Evolutionary conservation across 2,113 vertebrate genomes (phyloP).

Genomic region (Platysternon megacephalum): DNA sequence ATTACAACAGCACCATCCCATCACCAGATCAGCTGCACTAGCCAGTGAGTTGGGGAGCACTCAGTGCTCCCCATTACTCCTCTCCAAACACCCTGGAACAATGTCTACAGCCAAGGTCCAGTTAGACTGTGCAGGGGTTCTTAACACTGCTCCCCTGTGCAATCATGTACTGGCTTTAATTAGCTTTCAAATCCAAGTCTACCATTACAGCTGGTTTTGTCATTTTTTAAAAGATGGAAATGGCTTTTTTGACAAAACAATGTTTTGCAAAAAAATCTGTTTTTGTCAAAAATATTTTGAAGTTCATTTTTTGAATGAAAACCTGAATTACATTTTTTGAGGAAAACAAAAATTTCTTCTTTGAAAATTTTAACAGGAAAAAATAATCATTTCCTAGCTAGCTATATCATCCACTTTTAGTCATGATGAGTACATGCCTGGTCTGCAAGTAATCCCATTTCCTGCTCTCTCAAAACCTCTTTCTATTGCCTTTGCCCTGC

Average conservation of each 20-base stretch:
- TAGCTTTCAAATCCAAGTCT: background rate
- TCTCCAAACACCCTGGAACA: background rate
- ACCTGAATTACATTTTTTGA: background rate
- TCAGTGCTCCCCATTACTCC: background rate
- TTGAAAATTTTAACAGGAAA: background rate
- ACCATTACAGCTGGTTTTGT: background rate
- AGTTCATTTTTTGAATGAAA: background rate
- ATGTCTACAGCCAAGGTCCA: background rate
- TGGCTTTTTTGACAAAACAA: background rate
- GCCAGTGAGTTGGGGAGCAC: too few species aligned
- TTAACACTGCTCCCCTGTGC: background rate
- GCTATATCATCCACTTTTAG: background rate
- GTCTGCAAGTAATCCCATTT: background rate
- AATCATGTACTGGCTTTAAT: background rate
- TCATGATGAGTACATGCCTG: background rate
- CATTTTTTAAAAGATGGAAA: background rate
- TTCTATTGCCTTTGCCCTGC: background rate
- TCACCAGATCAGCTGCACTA: background rate
- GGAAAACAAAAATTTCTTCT: background rate
- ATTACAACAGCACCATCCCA: background rate
- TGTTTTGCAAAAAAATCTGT: background rate
- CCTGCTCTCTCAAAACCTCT: background rate
- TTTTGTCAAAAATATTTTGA: background rate
- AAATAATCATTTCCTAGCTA: background rate
- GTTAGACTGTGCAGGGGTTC: background rate